phyloP scores from a whole-genome alignment of 2,797 vertebrate species.

The Jordanella pulchra region DNA sequence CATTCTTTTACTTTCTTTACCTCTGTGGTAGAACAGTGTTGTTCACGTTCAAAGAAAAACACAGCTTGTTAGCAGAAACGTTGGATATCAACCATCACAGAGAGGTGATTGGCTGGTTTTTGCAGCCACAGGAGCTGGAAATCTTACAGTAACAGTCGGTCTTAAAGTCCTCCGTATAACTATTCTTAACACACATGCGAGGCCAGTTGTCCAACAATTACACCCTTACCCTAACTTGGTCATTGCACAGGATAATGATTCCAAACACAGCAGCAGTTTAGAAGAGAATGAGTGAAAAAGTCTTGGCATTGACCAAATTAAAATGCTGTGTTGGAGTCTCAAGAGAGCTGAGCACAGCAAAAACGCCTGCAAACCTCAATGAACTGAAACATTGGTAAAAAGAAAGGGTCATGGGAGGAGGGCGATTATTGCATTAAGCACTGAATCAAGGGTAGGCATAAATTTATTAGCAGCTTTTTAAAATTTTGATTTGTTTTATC shows the following conservation, averaged over 20 bases:
- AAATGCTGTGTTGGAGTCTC: background rate
- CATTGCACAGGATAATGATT: no score
- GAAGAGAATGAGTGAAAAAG: background rate
- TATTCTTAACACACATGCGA: background rate
- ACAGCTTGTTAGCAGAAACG: background rate
- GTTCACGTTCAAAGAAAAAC: no score
- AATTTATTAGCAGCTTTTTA: no score
- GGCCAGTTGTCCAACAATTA: background rate
- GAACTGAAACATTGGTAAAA: background rate
- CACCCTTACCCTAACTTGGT: background rate
- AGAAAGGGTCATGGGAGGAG: background rate
- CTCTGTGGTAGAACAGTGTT: no score
- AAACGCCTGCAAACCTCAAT: no score
- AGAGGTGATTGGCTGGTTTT: background rate
- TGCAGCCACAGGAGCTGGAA: no score
- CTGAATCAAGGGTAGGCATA: background rate
- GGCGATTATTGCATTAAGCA: background rate
- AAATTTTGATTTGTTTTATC: background rate
- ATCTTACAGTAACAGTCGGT: no score
- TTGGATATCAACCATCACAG: background rate
- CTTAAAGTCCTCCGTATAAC: background rate
- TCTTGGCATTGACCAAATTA: background rate
- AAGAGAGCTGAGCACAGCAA: no score
- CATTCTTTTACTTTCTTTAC: no score
- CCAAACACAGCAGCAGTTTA: background rate